Evolutionary conservation across 2,797 vertebrate species (phyloP).

Genomic region (Scleropages formosus): DNA sequence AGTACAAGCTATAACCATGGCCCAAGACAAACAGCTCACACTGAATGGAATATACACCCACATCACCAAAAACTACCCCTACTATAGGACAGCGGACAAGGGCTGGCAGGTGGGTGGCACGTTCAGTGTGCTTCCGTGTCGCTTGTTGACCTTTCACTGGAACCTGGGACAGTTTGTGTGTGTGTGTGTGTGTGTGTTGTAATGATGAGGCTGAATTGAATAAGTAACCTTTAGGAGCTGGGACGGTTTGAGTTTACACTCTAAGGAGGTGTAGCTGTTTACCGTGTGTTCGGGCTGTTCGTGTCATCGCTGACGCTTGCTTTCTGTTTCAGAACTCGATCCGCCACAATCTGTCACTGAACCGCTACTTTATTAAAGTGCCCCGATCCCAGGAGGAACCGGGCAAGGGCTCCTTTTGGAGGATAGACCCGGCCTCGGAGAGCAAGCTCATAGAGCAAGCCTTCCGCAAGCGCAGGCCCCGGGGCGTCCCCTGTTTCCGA

Average conservation of each 20-base stretch:
- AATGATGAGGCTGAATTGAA: no score
- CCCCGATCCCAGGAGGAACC: conserved; percentile 97
- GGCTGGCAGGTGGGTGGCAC: conserved; percentile 87
- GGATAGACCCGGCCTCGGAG: conserved; percentile 96
- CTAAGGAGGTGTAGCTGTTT: no score
- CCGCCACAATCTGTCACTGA: conserved; percentile 96
- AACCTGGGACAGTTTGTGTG: no score
- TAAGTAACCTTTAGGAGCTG: no score
- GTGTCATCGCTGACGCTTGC: not conserved
- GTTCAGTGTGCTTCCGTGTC: not conserved
- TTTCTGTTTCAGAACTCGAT: conserved; percentile 88
- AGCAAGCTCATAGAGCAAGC: conserved; percentile 95
- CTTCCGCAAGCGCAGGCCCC: conserved; percentile 94
- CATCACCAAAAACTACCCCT: conserved; percentile 96
- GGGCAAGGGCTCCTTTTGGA: conserved; percentile 98
- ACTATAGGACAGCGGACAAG: conserved; percentile 96
- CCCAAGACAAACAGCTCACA: conserved; percentile 95
- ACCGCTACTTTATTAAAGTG: conserved; percentile 99
- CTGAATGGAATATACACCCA: conserved; percentile 96
- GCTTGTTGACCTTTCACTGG: no score
- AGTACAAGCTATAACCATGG: conserved; percentile 93
- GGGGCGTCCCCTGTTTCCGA: conserved; percentile 96
- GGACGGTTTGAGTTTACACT: no score
- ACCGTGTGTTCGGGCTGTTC: no score
- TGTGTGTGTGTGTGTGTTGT: no score